phyloP scores from a whole-genome alignment of 2,113 vertebrate species.

The Triplophysa siluroides region DNA sequence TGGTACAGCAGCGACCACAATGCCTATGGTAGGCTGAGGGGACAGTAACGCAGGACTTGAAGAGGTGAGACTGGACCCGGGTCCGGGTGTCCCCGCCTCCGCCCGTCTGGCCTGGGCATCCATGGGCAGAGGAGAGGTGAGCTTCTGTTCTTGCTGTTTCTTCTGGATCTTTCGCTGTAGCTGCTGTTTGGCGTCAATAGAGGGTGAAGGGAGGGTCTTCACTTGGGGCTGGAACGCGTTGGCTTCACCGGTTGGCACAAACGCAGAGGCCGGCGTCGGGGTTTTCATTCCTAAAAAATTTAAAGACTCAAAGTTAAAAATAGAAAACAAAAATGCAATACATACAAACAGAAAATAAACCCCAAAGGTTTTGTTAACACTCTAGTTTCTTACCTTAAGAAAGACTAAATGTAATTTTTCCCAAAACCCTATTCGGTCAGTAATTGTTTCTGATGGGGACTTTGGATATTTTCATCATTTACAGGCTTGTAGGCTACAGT shows the following conservation, averaged over 20 bases:
- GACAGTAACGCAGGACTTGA: conserved; percentile 85
- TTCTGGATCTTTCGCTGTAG: conserved; percentile 89
- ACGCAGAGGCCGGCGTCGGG: conserved; percentile 82
- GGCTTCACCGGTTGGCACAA: conserved; percentile 86
- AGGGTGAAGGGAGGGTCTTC: conserved; percentile 85
- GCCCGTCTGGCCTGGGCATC: conserved; percentile 79
- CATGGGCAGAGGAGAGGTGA: conserved; percentile 83
- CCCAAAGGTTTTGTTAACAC: no score
- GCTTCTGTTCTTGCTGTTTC: conserved; percentile 88
- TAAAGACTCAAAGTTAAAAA: no score
- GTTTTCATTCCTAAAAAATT: conserved; percentile 80
- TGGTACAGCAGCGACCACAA: conserved; percentile 84
- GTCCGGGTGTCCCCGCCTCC: conserved; percentile 70
- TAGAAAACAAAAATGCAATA: no score
- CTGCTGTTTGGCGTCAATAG: conserved; percentile 86
- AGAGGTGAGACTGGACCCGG: conserved; percentile 75
- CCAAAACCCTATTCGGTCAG: no score
- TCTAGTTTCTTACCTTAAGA: no score
- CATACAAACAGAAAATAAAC: no score
- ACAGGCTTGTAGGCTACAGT: no score
- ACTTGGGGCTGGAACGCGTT: conserved; percentile 86
- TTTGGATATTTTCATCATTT: no score
- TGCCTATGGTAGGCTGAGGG: conserved; percentile 86
- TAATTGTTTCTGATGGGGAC: no score
- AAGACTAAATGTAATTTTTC: no score